These are phyloP conservation scores for Aphelenchoides fujianensis DNA, from an alignment of 1,140 invertebrate species.

Conservation along the genomic window DNA sequence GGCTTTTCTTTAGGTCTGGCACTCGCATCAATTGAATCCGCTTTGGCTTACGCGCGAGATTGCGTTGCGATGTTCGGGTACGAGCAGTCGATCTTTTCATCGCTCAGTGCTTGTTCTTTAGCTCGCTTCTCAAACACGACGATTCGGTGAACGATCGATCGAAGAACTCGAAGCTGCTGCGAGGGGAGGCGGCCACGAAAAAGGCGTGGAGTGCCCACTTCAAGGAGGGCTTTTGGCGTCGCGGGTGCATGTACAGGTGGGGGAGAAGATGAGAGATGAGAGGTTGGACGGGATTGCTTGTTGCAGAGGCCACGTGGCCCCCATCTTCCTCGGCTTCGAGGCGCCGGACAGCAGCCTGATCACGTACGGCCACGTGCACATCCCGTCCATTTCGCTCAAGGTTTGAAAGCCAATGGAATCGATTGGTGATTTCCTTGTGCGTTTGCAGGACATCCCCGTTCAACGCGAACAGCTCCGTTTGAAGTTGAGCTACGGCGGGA, in stretches of 20 bases:
- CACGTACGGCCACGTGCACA: slow-evolving; percentile 60
- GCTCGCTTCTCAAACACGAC: slow-evolving; percentile 62
- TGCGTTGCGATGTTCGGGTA: slow-evolving; percentile 63
- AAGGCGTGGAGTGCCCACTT: slow-evolving; percentile 58
- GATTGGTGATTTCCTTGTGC: not conserved
- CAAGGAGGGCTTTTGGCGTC: slow-evolving; percentile 59
- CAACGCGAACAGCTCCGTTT: slow-evolving; percentile 58
- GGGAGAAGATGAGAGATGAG: not conserved
- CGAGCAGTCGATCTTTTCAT: slow-evolving; percentile 10
- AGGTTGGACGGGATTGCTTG: slow-evolving; percentile 26
- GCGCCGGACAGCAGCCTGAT: slow-evolving; percentile 50
- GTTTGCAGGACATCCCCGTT: slow-evolving; percentile 49
- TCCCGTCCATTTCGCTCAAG: slow-evolving; percentile 60
- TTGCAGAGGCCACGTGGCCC: slow-evolving; percentile 59
- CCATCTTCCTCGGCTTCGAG: slow-evolving; percentile 59
- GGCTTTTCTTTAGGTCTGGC: slow-evolving; percentile 61
- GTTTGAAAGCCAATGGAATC: slow-evolving; percentile 31
- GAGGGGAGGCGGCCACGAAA: slow-evolving; percentile 57
- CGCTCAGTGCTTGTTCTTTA: slow-evolving; percentile 23
- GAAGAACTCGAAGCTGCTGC: slow-evolving; percentile 63
- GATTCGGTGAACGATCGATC: slow-evolving; percentile 64
- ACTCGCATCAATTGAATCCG: slow-evolving; percentile 65
- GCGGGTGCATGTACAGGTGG: slow-evolving; percentile 60
- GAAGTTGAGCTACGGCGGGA: slow-evolving; percentile 51
- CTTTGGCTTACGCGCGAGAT: slow-evolving; percentile 63